Evolutionary conservation across 2,797 vertebrate genomes (phyloP).

Genomic region (Cossypha dichroa): DNA sequence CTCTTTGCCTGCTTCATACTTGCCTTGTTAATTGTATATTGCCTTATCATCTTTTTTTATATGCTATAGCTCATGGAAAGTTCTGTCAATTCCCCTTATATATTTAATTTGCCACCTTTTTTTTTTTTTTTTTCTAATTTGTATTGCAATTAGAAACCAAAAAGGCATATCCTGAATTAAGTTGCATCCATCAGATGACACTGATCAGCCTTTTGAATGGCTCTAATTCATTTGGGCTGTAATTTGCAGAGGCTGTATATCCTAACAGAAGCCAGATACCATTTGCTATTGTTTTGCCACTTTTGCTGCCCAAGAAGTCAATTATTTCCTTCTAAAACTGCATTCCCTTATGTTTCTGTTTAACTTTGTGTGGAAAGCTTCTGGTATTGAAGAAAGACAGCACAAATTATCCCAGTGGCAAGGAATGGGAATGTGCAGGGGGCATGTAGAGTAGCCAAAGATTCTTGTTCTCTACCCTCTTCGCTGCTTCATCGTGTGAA

Average conservation of each 20-base stretch:
- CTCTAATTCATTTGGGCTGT: neutral
- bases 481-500: accelerated
- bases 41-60: neutral
- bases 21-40: neutral
- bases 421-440: neutral
- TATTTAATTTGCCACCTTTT: neutral
- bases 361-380: neutral
- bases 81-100: neutral
- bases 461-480: neutral
- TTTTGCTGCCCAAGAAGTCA: neutral
- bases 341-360: neutral
- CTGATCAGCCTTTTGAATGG: neutral
- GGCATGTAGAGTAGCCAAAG: neutral
- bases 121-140: neutral
- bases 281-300: neutral
- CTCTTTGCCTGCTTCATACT: neutral
- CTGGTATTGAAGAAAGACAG: neutral
- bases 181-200: neutral
- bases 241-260: neutral
- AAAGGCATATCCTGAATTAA: neutral
- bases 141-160: neutral
- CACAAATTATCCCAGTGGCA: neutral
- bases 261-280: neutral
- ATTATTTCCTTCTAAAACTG: neutral
- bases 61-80: neutral